Evolutionary conservation across 2,888 invertebrate genomes (phyloP).

Genomic region (Zygothrica quintamaculata): DNA sequence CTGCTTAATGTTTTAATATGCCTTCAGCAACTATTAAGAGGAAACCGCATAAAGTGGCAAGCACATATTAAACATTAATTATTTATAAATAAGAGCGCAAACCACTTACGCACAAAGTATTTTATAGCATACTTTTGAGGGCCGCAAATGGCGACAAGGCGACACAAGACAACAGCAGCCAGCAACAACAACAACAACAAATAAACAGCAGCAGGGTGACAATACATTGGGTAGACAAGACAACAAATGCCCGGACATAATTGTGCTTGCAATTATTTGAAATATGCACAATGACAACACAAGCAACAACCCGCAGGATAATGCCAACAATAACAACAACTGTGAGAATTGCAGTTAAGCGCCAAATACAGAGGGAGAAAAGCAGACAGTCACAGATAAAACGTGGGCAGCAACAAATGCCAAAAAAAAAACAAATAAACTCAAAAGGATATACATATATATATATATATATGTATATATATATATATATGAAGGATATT

Average conservation of each 20-base stretch:
- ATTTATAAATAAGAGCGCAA: constrained; percentile 60
- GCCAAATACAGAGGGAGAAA: constrained; percentile 28
- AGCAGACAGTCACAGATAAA: constrained; percentile 17
- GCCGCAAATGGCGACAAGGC: constrained; percentile 19
- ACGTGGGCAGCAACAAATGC: constrained; percentile 17
- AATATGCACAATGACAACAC: constrained; percentile 25
- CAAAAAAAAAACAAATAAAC: constrained; percentile 30
- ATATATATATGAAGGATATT: constrained; percentile 58
- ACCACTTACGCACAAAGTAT: constrained; percentile 59
- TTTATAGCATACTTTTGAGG: constrained; percentile 68
- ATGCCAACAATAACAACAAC: constrained; percentile 19
- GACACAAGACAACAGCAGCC: not conserved
- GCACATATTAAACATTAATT: constrained; percentile 72
- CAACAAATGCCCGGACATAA: constrained; percentile 46
- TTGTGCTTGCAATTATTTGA: constrained; percentile 58
- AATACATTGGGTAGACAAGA: too few relatives aligned
- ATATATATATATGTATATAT: constrained; percentile 1
- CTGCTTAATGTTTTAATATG: constrained; percentile 74
- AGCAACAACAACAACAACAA: not conserved
- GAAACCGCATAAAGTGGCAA: constrained; percentile 62
- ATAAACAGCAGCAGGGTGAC: not conserved
- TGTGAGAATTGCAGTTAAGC: constrained; percentile 49
- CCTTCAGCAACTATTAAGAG: constrained; percentile 75
- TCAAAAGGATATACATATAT: constrained; percentile 17
- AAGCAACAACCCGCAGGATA: constrained; percentile 12